Evolutionary conservation across 2,113 vertebrate genomes (phyloP).

Genomic region (Anoplopoma fimbria): DNA sequence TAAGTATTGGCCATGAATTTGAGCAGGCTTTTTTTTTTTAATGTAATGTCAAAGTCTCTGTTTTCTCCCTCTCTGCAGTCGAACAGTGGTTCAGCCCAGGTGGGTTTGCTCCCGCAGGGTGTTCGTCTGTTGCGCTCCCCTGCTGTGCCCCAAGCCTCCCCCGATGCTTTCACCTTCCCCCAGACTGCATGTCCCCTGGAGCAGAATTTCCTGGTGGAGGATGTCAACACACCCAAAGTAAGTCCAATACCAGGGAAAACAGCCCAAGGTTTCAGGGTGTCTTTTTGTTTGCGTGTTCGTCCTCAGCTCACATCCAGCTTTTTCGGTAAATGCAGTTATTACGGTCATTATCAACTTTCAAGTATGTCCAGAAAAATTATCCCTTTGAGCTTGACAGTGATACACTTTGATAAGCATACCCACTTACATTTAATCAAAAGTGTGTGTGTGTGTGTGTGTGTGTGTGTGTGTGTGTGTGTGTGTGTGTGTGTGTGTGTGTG

Average conservation of each 20-base stretch:
- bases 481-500: conserved; percentile 7
- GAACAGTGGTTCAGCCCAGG: conserved; percentile 85
- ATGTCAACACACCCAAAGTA: conserved; percentile 96
- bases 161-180: conserved; percentile 90
- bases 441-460: conserved; percentile 13
- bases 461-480: neutral
- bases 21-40: conserved; percentile 7
- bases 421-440: conserved; percentile 34
- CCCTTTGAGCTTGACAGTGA: conserved; percentile 40
- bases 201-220: conserved; percentile 92
- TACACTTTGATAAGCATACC: conserved; percentile 55
- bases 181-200: conserved; percentile 86
- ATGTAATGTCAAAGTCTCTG: conserved; percentile 19
- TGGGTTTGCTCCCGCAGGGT: conserved; percentile 86
- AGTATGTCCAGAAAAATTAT: conserved; percentile 47
- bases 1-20: neutral
- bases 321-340: conserved; percentile 29
- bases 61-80: conserved; percentile 79
- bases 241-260: conserved; percentile 21
- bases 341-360: conserved; percentile 33
- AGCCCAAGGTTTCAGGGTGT: neutral
- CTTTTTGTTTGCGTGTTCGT: neutral
- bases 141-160: conserved; percentile 85
- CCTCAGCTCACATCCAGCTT: neutral
- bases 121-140: conserved; percentile 88